Conservation (phyloP, 2,797 vertebrate species). For the Perodicticus potto region DNA sequence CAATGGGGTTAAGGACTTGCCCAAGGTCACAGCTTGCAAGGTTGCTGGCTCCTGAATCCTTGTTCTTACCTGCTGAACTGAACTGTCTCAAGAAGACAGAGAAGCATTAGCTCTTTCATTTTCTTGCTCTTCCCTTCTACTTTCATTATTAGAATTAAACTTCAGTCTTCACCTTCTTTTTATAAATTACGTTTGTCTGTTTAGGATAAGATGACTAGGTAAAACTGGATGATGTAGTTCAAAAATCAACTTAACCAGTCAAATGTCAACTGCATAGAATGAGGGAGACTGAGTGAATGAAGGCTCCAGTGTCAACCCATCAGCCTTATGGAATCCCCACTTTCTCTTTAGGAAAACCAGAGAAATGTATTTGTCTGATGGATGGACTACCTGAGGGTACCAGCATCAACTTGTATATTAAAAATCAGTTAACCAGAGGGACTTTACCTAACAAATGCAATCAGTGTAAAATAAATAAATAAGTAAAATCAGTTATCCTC, state of each 20-base stretch:
- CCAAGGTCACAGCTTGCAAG: neutral
- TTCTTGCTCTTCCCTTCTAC: neutral
- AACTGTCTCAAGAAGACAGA: neutral
- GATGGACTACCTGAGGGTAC: neutral
- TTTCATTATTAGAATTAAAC: constrained; percentile 22
- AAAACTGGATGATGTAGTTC: neutral
- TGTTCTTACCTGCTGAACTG: neutral
- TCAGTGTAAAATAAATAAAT: too few relatives aligned
- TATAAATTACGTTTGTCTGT: neutral
- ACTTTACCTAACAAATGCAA: too few relatives aligned
- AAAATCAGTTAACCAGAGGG: neutral
- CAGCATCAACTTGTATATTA: neutral
- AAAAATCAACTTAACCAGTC: neutral
- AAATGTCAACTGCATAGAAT: neutral
- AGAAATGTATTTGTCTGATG: neutral
- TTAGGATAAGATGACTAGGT: neutral
- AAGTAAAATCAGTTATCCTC: neutral
- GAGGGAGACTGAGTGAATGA: neutral
- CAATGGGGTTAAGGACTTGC: neutral
- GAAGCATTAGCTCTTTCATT: neutral
- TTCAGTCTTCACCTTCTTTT: neutral
- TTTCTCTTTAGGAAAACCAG: neutral
- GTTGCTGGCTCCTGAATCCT: neutral
- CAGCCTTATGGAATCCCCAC: neutral
- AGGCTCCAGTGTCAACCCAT: neutral